A percentile compares a stretch with the other conserved stretches of the same genome.
These are phyloP conservation scores for Folsomia candida DNA, from an alignment of 2,888 invertebrate genomes.

Conservation along the genomic window DNA sequence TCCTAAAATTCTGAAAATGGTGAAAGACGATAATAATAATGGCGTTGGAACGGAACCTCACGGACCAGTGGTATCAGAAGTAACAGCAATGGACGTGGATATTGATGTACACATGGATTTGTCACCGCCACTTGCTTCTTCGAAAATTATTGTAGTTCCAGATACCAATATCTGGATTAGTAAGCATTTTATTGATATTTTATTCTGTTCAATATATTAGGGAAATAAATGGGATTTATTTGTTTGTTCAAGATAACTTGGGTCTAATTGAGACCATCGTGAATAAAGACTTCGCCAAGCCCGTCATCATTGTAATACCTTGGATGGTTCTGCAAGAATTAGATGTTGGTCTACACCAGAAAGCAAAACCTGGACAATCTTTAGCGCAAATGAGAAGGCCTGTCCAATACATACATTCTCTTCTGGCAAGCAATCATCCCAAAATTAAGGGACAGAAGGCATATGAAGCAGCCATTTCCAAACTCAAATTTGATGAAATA, in stretches of 20 bases:
- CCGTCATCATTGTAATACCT: conserved; percentile 36
- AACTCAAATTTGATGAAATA: conserved; percentile 37
- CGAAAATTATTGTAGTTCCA: conserved; percentile 34
- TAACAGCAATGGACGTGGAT: conserved; percentile 28
- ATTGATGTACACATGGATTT: conserved; percentile 21
- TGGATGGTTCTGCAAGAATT: conserved; percentile 50
- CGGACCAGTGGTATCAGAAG: background rate
- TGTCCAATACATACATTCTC: conserved; percentile 33
- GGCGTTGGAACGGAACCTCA: background rate
- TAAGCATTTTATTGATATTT: conserved; percentile 17
- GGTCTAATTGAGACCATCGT: conserved; percentile 28
- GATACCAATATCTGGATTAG: conserved; percentile 48
- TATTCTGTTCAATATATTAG: background rate
- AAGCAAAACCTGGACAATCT: background rate
- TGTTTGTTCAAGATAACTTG: conserved; percentile 15
- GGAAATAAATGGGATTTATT: background rate
- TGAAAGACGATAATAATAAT: conserved; percentile 3
- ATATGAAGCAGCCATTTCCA: conserved; percentile 36
- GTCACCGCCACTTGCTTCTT: background rate
- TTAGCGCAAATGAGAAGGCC: conserved; percentile 16
- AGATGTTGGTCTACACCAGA: conserved; percentile 29
- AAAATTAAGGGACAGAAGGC: conserved; percentile 44
- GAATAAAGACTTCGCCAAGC: conserved; percentile 27
- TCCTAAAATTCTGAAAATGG: conserved; percentile 25
- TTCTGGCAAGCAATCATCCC: conserved; percentile 40